These are phyloP conservation scores for Thamnaconus septentrionalis DNA, from an alignment of 2,113 vertebrate species.

Conservation along the genomic window DNA sequence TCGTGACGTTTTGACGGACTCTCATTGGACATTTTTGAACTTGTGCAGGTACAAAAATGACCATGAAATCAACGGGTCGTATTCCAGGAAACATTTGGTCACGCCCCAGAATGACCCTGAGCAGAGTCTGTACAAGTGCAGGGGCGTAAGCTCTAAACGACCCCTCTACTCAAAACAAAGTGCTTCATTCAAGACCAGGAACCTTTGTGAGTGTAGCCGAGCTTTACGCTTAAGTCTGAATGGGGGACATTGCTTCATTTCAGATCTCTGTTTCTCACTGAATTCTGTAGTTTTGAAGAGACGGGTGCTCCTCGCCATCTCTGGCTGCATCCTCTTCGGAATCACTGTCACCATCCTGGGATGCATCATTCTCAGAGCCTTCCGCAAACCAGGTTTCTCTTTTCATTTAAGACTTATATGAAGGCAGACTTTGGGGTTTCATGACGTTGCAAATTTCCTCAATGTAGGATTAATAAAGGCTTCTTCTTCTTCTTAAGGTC, in stretches of 20 bases:
- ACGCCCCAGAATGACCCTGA: slow-evolving; percentile 54
- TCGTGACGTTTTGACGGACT: too few relatives aligned
- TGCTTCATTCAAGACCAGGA: slow-evolving; percentile 55
- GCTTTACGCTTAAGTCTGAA: neutral
- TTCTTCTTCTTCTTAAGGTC: too few relatives aligned
- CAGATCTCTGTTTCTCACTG: neutral
- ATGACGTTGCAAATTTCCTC: too few relatives aligned
- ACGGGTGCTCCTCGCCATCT: slow-evolving; percentile 71
- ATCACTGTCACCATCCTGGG: slow-evolving; percentile 50
- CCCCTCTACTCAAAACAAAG: slow-evolving; percentile 52
- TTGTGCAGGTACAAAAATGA: slow-evolving; percentile 44
- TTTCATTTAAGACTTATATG: too few relatives aligned
- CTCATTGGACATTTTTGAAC: too few relatives aligned
- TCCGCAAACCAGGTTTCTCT: slow-evolving; percentile 62
- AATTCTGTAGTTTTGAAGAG: slow-evolving; percentile 66
- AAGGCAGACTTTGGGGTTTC: too few relatives aligned
- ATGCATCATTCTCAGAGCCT: slow-evolving; percentile 52
- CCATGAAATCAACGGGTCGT: fast-evolving
- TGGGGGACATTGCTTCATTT: neutral
- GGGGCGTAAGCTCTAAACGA: slow-evolving; percentile 24
- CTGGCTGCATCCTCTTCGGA: slow-evolving; percentile 64
- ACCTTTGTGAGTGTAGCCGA: slow-evolving; percentile 62
- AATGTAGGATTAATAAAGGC: too few relatives aligned
- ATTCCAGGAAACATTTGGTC: slow-evolving; percentile 12
- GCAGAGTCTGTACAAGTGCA: slow-evolving; percentile 62